Evolutionary conservation across 1,140 invertebrate species (phyloP), one percentile per base, ranked within the genome.

Genomic region (Drosophila persimilis): DNA sequence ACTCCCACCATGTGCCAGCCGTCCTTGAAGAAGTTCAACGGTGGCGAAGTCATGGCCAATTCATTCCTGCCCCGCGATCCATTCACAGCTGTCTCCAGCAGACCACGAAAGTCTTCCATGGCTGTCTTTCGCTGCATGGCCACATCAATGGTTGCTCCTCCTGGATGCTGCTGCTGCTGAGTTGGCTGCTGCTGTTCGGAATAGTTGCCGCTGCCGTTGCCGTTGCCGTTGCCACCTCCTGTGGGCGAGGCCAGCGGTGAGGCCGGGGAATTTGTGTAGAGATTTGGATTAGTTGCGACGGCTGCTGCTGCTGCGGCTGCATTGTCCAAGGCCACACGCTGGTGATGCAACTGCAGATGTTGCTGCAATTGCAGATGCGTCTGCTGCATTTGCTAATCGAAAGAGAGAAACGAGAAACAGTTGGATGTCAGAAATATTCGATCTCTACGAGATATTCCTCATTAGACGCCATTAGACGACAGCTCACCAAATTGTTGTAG

Each of bases 171-270:
- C 24, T 58, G 90, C 41, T 91, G 92, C 50, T 92, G 91, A 4
- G 35, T 13, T 39, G 35, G 3, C 57, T 91, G 91, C 8, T 91
- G 73, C 3, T 20, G 20, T 20, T 50, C 66, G 45, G 55, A 92
- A 73, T 60, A 93, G 91, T 54, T 20, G 20, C 17, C 17, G 17
- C 17, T 92, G 75, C 71, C 92, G 84, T 62, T 92, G 91, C 77
- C 81, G 44, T 11, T 92, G 75, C 71, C 92, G 83, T 63, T 92
- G 91, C 77, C 83, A 46, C 35, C 35, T 4, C 35, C 35, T 39
- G 81, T 73, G 92, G 92, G 72, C 90, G 92, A 89, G 6, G 90
- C 90, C 17, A 91, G 75, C 0, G 89, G 90, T 9, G 90, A 90
- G 8, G 90, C 90, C 53, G 90, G 89, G 1, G 89, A 90, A 70